Evolutionary conservation across 2,797 vertebrate species (phyloP).

Genomic region (Xenentodon cancila): DNA sequence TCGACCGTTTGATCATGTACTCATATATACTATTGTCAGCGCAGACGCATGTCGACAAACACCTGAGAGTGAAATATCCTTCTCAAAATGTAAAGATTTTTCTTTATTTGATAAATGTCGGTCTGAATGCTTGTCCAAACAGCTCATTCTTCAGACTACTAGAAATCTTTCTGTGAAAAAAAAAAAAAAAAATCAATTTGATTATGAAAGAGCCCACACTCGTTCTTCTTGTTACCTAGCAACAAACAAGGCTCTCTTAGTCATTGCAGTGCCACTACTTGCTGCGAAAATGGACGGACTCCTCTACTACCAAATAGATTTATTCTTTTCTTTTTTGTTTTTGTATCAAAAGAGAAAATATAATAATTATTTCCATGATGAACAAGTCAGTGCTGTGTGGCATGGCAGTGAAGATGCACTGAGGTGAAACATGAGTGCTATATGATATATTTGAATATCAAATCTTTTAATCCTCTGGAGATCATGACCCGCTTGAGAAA

Average conservation of each 20-base stretch:
- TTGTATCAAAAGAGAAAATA: conserved; percentile 18
- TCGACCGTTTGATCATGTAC: conserved; percentile 6
- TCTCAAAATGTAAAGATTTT: conserved; percentile 33
- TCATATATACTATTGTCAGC: background rate
- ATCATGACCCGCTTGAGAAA: conserved; percentile 18
- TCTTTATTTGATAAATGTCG: conserved; percentile 52
- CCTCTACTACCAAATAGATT: conserved; percentile 54
- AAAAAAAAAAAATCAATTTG: conserved; percentile 78
- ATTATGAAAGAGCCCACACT: conserved; percentile 84
- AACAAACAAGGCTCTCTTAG: conserved; percentile 85
- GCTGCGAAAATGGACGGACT: conserved; percentile 65
- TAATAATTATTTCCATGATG: conserved; percentile 15
- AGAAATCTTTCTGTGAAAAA: conserved; percentile 70
- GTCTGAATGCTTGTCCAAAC: conserved; percentile 39
- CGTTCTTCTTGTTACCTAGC: conserved; percentile 88
- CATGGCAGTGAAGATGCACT: background rate
- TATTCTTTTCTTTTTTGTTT: conserved; percentile 5
- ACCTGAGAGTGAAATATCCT: conserved; percentile 11
- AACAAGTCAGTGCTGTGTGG: conserved; percentile 1
- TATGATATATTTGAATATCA: background rate
- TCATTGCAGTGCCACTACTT: conserved; percentile 79
- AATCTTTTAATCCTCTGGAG: conserved; percentile 7
- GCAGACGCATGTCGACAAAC: conserved; percentile 8
- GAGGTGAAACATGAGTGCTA: background rate
- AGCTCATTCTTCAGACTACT: conserved; percentile 56